These are phyloP conservation scores for Ceratina calcarata DNA, from an alignment of 1,140 invertebrate species.

Conservation along the genomic window DNA sequence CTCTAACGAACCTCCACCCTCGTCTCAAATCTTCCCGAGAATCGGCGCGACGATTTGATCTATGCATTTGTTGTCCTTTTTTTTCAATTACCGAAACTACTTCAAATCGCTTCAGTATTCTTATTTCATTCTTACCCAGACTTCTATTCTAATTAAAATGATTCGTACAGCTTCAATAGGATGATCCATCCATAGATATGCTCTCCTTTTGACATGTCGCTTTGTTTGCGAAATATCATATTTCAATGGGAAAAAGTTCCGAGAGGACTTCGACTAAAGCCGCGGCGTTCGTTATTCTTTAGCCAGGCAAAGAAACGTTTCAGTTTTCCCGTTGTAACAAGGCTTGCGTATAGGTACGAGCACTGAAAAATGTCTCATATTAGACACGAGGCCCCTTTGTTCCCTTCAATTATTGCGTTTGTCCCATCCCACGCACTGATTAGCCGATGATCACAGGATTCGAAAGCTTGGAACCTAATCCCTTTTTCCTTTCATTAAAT, in stretches of 20 bases:
- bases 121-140: too few relatives aligned
- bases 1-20: constrained; percentile 62
- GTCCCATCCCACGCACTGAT: background rate
- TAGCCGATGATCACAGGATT: constrained; percentile 18
- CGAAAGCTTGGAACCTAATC: background rate
- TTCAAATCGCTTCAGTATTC: too few relatives aligned
- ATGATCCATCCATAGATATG: too few relatives aligned
- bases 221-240: background rate
- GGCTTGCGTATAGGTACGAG: too few relatives aligned
- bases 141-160: too few relatives aligned
- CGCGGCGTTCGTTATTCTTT: constrained; percentile 7
- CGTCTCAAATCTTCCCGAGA: constrained; percentile 4
- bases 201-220: too few relatives aligned
- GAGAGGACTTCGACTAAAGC: background rate
- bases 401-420: constrained; percentile 32
- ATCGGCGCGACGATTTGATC: background rate
- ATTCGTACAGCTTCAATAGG: too few relatives aligned
- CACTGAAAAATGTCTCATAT: background rate
- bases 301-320: background rate
- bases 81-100: too few relatives aligned
- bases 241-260: background rate
- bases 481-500: background rate
- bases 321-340: background rate
- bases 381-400: background rate
- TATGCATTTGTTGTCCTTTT: too few relatives aligned